Evolutionary conservation across 2,113 vertebrate species (phyloP).

Genomic region (Petrocephalus microphthalmus): DNA sequence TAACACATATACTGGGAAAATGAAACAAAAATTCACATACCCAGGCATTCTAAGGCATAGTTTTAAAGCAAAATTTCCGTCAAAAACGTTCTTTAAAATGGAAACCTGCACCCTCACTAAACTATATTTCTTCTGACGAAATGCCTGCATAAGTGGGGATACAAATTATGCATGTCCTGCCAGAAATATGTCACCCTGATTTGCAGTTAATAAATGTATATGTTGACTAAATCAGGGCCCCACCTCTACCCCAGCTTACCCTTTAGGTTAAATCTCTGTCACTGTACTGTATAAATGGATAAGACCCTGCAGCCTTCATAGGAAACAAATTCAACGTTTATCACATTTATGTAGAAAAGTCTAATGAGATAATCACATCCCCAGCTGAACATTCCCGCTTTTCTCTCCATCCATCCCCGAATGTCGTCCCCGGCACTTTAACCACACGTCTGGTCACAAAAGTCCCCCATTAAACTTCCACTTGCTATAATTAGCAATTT

Average conservation of each 20-base stretch:
- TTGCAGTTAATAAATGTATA: not conserved
- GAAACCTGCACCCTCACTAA: not conserved
- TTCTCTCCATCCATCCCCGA: constrained; percentile 34
- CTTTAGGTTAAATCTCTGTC: not conserved
- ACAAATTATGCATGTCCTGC: not conserved
- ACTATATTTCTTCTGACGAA: not conserved
- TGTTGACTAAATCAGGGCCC: not conserved
- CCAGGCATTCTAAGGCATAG: not conserved
- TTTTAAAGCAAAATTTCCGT: not conserved
- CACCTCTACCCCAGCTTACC: not conserved
- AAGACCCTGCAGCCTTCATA: not conserved
- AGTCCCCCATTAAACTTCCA: constrained; percentile 33
- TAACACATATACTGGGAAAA: not conserved
- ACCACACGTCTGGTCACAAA: constrained; percentile 37
- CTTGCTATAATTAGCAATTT: constrained; percentile 28
- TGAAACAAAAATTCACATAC: not conserved
- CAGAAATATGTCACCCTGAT: not conserved
- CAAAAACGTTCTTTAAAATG: not conserved
- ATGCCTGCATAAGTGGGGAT: not conserved
- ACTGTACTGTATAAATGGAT: not conserved
- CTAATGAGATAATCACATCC: not conserved
- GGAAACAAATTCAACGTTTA: not conserved
- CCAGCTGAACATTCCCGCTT: not conserved
- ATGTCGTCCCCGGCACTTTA: constrained; percentile 33
- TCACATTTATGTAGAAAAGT: not conserved